These are phyloP conservation scores for Meteorus cinctellus DNA, from an alignment of 2,888 invertebrate genomes.

Conservation along the genomic window DNA sequence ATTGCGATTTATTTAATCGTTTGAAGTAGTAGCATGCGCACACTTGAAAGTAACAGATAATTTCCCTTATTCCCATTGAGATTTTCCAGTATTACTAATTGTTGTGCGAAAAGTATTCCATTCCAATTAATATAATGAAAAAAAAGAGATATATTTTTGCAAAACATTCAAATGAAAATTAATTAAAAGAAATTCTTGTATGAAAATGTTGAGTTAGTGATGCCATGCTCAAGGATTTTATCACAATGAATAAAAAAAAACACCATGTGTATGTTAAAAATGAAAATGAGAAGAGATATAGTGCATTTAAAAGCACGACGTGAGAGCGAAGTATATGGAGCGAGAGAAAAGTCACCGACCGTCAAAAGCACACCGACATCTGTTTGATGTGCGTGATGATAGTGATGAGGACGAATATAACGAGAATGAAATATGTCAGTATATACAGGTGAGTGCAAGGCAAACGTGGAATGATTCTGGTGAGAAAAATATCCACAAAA, in stretches of 20 bases:
- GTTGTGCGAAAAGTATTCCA: too few species aligned
- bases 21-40: not conserved
- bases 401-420: not conserved
- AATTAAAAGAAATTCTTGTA: not conserved
- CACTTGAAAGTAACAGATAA: constrained; percentile 30
- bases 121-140: too few species aligned
- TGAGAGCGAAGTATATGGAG: too few species aligned
- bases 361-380: too few species aligned
- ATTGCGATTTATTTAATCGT: constrained; percentile 10
- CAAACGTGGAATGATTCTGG: constrained; percentile 43
- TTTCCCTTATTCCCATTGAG: not conserved
- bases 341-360: too few species aligned
- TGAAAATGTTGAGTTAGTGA: too few species aligned
- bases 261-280: not conserved
- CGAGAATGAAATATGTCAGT: not conserved
- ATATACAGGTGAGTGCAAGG: constrained; percentile 19
- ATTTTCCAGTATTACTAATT: too few species aligned
- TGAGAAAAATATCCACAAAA: constrained; percentile 41
- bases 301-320: too few species aligned
- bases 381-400: too few species aligned
- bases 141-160: not conserved
- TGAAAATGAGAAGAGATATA: too few species aligned
- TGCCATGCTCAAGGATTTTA: too few species aligned
- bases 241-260: constrained; percentile 41
- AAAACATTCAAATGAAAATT: not conserved